These are phyloP conservation scores for Urechis unicinctus DNA, from an alignment of 2,888 invertebrate species.

Conservation along the genomic window DNA sequence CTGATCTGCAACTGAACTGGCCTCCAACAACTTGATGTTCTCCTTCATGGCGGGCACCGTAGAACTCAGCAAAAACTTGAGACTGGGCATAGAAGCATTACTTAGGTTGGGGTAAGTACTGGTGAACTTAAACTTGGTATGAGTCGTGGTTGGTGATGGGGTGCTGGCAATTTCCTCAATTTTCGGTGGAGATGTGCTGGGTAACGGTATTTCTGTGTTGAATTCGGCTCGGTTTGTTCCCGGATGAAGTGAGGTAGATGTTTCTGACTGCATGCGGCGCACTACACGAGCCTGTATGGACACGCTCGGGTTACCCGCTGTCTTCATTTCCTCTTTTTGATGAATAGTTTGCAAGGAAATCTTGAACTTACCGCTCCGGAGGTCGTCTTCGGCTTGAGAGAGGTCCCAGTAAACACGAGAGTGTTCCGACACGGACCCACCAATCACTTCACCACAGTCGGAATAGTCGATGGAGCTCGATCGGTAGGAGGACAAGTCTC, in stretches of 20 bases:
- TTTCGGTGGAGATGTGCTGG: not conserved
- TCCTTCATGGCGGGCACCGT: constrained; percentile 20
- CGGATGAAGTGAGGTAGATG: not conserved
- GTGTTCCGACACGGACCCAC: constrained; percentile 30
- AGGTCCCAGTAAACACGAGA: constrained; percentile 46
- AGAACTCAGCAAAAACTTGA: constrained; percentile 15
- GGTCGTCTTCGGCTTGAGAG: constrained; percentile 34
- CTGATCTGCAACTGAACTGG: constrained; percentile 20
- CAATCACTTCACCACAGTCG: not conserved
- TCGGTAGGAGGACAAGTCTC: constrained; percentile 2
- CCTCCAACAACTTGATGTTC: constrained; percentile 21
- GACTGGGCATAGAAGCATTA: constrained; percentile 11
- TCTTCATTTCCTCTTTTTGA: constrained; percentile 38
- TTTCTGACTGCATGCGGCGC: constrained; percentile 20
- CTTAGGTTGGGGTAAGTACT: constrained; percentile 2
- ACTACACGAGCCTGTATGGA: constrained; percentile 21
- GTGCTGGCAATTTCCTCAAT: not conserved
- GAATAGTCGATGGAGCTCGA: constrained; percentile 7
- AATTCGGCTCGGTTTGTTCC: constrained; percentile 2
- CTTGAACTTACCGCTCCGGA: constrained; percentile 9
- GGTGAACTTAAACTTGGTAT: constrained; percentile 13
- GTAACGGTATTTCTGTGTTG: constrained; percentile 1
- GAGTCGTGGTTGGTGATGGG: constrained; percentile 5
- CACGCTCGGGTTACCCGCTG: constrained; percentile 15
- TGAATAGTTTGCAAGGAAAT: constrained; percentile 43